phyloP scores from a whole-genome alignment of 2,797 vertebrate genomes.

The Sylvilagus floridanus region DNA sequence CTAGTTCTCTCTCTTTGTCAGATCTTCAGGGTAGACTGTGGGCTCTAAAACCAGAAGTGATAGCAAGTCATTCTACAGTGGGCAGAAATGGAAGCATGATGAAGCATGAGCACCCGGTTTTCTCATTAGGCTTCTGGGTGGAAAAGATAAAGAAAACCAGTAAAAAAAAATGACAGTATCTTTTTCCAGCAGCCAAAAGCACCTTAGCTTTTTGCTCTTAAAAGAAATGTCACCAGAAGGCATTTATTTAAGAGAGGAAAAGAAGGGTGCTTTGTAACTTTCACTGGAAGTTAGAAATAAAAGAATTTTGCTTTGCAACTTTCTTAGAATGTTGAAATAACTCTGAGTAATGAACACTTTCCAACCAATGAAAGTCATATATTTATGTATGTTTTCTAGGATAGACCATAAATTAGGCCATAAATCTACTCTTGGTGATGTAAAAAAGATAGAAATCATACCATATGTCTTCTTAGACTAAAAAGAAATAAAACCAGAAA shows the following conservation, averaged over 20 bases:
- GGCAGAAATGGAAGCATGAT: slow-evolving; percentile 56
- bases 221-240: slow-evolving; percentile 56
- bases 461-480: too few species aligned
- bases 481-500: too few species aligned
- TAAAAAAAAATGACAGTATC: neutral
- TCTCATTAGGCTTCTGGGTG: slow-evolving; percentile 64
- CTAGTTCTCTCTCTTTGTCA: slow-evolving; percentile 54
- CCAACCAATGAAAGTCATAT: neutral
- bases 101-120: neutral
- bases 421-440: too few species aligned
- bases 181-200: neutral
- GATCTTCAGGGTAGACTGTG: slow-evolving; percentile 63
- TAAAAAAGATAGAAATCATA: too few species aligned
- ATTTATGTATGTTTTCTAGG: too few species aligned
- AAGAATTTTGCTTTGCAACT: neutral
- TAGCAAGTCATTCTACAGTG: slow-evolving; percentile 65
- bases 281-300: slow-evolving; percentile 51
- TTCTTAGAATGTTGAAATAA: neutral
- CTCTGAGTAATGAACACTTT: neutral
- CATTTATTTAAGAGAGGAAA: slow-evolving; percentile 44
- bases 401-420: too few species aligned
- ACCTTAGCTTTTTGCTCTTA: slow-evolving; percentile 38
- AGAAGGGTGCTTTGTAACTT: slow-evolving; percentile 27
- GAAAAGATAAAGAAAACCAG: slow-evolving; percentile 75
- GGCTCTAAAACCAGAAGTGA: slow-evolving; percentile 26